Conservation (phyloP, 2,888 invertebrate genomes). For the Euplexia lucipara region DNA sequence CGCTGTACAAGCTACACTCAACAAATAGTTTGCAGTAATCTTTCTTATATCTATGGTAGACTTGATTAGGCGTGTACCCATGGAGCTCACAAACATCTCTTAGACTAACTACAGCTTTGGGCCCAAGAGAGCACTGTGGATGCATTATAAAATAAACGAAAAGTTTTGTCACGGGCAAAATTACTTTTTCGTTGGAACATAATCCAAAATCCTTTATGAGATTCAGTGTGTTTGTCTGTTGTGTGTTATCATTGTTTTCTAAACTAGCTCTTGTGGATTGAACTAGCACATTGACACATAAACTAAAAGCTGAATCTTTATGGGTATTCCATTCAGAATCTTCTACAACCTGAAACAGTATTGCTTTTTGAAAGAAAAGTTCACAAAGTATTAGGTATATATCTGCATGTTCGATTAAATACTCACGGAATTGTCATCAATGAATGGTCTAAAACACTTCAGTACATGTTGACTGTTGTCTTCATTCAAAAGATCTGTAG, state of each 20-base stretch:
- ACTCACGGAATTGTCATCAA: constrained; percentile 54
- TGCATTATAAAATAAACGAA: constrained; percentile 92
- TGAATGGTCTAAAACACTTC: constrained; percentile 76
- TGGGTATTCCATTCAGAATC: constrained; percentile 72
- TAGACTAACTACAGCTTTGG: constrained; percentile 91
- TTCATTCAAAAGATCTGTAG: constrained; percentile 75
- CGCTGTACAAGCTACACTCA: constrained; percentile 90
- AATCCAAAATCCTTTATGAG: constrained; percentile 89
- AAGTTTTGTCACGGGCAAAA: constrained; percentile 87
- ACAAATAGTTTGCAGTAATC: constrained; percentile 92
- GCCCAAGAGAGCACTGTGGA: constrained; percentile 90
- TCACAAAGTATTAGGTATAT: neutral
- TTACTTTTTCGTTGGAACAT: constrained; percentile 78
- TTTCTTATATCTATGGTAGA: constrained; percentile 92
- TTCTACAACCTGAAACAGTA: constrained; percentile 71
- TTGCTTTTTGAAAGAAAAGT: neutral
- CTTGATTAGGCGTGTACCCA: constrained; percentile 88
- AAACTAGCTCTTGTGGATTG: constrained; percentile 87
- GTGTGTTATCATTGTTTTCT: constrained; percentile 85
- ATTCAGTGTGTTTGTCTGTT: constrained; percentile 90
- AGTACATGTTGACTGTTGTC: constrained; percentile 77
- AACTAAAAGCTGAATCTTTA: constrained; percentile 79
- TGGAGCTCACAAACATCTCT: constrained; percentile 91
- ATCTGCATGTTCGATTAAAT: neutral
- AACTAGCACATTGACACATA: constrained; percentile 84